Conservation (phyloP, 2,113 vertebrate genomes). For the Psophia crepitans region DNA sequence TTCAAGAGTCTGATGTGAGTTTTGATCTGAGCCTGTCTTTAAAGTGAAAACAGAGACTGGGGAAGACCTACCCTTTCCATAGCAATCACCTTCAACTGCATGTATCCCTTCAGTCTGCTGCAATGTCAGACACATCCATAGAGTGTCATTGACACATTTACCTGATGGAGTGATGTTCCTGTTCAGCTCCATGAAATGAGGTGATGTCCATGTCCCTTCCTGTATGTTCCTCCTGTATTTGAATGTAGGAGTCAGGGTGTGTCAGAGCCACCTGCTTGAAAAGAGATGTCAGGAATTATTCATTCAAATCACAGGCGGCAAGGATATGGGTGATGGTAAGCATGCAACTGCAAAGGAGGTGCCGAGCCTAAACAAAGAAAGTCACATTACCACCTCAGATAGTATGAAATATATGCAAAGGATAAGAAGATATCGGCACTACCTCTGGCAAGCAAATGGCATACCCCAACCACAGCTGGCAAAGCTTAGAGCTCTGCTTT, state of each 20-base stretch:
- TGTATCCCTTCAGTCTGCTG: not conserved
- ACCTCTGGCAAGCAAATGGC: not conserved
- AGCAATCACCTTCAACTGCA: not conserved
- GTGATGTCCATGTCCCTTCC: not conserved
- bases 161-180: not conserved
- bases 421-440: not conserved
- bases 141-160: not conserved
- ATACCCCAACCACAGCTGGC: not conserved
- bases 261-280: not conserved
- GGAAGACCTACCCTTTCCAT: not conserved
- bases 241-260: not conserved
- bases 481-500: not conserved
- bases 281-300: not conserved
- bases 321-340: not conserved
- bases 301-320: not conserved
- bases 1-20: not conserved
- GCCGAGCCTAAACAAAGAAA: not conserved
- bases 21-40: not conserved
- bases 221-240: not conserved
- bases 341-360: not conserved
- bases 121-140: rapidly evolving
- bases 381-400: not conserved
- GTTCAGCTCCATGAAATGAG: not conserved
- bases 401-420: not conserved
- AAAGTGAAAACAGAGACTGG: not conserved